Conservation (phyloP, 2,113 vertebrate genomes). For the Hepsetus odoe region DNA sequence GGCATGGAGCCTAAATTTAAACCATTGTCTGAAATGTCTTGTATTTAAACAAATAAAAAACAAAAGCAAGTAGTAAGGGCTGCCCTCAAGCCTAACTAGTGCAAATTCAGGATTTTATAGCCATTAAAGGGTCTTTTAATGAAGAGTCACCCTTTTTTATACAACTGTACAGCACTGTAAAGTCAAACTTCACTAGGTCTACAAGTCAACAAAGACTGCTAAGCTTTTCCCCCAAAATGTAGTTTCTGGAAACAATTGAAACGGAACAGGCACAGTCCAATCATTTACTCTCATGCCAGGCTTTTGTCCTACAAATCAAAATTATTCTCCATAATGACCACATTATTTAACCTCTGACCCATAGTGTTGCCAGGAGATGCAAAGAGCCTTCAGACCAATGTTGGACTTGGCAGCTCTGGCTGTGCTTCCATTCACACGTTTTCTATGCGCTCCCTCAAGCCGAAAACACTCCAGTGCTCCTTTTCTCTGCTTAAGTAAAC, state of each 20-base stretch:
- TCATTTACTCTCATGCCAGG: constrained; percentile 19
- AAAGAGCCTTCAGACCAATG: constrained; percentile 67
- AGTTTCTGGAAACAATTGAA: constrained; percentile 18
- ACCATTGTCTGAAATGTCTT: no score
- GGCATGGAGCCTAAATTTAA: no score
- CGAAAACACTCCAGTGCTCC: constrained; percentile 34
- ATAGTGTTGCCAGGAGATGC: constrained; percentile 72
- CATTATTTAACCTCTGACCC: constrained; percentile 72
- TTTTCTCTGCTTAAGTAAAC: constrained; percentile 64
- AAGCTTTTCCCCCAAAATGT: constrained; percentile 18
- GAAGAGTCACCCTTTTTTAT: constrained; percentile 7
- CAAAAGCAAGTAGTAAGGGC: not conserved
- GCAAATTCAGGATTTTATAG: not conserved
- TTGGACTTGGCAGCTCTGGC: constrained; percentile 57
- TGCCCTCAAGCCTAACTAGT: not conserved
- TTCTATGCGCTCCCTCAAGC: constrained; percentile 49
- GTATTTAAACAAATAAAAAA: no score
- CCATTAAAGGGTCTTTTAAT: not conserved
- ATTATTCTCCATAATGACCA: constrained; percentile 62
- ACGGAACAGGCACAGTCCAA: constrained; percentile 14
- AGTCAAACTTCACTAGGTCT: constrained; percentile 14
- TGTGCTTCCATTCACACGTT: constrained; percentile 61
- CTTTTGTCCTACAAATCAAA: constrained; percentile 49
- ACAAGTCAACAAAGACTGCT: not conserved
- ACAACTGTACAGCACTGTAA: constrained; percentile 26